phyloP scores from a whole-genome alignment of 2,113 vertebrate species.

The mouse (Mus musculus) region DNA sequence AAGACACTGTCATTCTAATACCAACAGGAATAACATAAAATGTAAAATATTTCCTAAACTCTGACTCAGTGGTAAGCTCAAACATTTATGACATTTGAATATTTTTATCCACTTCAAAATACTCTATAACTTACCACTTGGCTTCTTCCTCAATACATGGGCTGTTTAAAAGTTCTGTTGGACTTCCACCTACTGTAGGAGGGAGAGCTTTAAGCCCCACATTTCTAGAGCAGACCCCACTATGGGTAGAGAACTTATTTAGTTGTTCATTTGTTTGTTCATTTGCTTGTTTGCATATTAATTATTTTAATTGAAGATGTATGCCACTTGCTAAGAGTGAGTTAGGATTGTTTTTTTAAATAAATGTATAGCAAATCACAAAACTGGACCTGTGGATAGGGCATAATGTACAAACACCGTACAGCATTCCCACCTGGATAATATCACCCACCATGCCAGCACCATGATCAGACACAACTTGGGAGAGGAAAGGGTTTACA shows the following conservation, averaged over 20 bases:
- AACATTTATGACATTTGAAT: background rate
- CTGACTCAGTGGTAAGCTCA: background rate
- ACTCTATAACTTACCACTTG: background rate
- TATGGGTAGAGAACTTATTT: background rate
- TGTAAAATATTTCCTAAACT: background rate
- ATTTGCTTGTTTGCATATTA: background rate
- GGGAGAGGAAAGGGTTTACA: background rate
- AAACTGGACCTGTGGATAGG: background rate
- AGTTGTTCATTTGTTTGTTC: background rate
- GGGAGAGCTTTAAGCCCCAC: background rate
- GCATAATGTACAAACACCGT: background rate
- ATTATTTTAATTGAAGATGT: background rate
- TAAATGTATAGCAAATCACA: background rate
- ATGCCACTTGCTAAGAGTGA: background rate
- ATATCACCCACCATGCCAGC: too few species aligned
- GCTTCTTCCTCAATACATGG: background rate
- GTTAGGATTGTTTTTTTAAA: background rate
- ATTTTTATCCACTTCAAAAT: constrained; percentile 13
- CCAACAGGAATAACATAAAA: background rate
- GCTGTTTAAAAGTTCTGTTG: background rate
- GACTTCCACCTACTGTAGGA: background rate
- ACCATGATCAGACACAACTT: background rate
- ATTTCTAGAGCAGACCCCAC: background rate
- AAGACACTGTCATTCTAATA: background rate
- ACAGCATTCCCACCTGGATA: background rate